These are phyloP conservation scores for Mizuhopecten yessoensis DNA, from an alignment of 1,140 invertebrate genomes.

Conservation along the genomic window DNA sequence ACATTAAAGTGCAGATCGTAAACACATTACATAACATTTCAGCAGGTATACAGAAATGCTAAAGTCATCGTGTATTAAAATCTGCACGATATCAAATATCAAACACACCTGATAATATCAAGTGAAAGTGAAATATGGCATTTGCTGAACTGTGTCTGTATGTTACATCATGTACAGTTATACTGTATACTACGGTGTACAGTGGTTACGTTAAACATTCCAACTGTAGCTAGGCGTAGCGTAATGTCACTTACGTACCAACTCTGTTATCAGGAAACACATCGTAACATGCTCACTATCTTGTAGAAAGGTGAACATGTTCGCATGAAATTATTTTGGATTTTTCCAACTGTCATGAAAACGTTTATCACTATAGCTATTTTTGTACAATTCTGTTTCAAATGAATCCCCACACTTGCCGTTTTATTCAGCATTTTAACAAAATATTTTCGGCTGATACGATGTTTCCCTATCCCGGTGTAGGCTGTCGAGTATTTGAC, in stretches of 20 bases:
- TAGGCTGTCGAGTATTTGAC: not conserved
- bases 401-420: not conserved
- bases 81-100: not conserved
- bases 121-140: not conserved
- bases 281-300: not conserved
- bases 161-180: conserved; percentile 14
- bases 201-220: not conserved
- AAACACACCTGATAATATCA: conserved; percentile 8
- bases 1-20: not conserved
- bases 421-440: not conserved
- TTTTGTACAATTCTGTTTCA: not conserved
- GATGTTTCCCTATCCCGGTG: not conserved
- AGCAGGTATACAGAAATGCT: not conserved
- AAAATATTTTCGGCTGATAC: not conserved
- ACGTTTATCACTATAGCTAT: not conserved
- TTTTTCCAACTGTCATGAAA: not conserved
- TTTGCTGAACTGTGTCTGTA: no score
- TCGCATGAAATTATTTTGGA: not conserved
- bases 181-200: not conserved
- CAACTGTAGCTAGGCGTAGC: not conserved
- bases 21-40: conserved; percentile 7
- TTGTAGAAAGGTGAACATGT: not conserved
- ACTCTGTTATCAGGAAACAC: no score
- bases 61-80: not conserved
- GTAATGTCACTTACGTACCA: not conserved